These are phyloP conservation scores for Probaryconus sp. DNA, from an alignment of 1,140 invertebrate species.

Conservation along the genomic window DNA sequence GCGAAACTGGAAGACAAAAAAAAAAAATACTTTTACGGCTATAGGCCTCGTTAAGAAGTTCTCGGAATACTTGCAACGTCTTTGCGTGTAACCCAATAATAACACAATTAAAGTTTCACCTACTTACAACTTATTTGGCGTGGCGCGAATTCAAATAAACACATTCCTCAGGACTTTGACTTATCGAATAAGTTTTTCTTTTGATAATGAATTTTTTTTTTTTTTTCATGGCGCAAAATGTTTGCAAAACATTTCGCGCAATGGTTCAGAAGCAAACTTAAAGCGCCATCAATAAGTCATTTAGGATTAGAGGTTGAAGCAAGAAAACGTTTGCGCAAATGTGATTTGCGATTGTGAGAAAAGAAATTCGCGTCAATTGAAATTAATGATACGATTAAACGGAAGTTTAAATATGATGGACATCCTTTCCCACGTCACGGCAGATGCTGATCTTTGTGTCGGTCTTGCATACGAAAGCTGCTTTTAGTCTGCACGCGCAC, in stretches of 20 bases:
- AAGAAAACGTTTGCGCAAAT: neutral
- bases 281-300: too few relatives aligned
- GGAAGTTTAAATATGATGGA: slow-evolving; percentile 45
- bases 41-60: slow-evolving; percentile 17
- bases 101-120: slow-evolving; percentile 43
- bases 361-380: slow-evolving; percentile 14
- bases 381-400: slow-evolving; percentile 48
- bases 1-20: slow-evolving; percentile 8
- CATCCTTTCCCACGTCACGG: slow-evolving; percentile 61
- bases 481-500: slow-evolving; percentile 37
- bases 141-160: slow-evolving; percentile 22
- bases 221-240: too few relatives aligned
- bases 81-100: slow-evolving; percentile 36
- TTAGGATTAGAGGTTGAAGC: too few relatives aligned
- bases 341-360: slow-evolving; percentile 32
- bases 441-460: slow-evolving; percentile 63
- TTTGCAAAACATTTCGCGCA: too few relatives aligned
- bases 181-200: too few relatives aligned
- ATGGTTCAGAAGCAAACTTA: too few relatives aligned
- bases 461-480: slow-evolving; percentile 24
- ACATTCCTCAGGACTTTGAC: too few relatives aligned
- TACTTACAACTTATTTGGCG: slow-evolving; percentile 16
- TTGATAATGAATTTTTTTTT: too few relatives aligned
- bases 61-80: slow-evolving; percentile 16
- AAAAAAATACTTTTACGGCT: slow-evolving; percentile 17